Base-by-base conservation (phyloP, 2,888 invertebrate genomes). In the Trimorus sp. region DNA sequence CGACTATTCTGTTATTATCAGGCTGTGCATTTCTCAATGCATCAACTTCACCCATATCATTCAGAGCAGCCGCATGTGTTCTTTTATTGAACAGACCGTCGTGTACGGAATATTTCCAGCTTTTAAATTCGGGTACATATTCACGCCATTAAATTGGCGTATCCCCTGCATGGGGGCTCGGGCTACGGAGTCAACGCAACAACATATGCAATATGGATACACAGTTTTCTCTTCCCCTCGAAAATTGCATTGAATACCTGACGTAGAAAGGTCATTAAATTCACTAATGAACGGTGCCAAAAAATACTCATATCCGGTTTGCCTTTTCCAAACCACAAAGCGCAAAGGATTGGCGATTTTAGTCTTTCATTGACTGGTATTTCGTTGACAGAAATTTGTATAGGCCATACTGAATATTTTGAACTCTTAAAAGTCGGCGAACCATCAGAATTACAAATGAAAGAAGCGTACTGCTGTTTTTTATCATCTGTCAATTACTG, bases 161-260 rank as follows among this genome's bases (percentile, higher is more conserved):
- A 70, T n/a, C 8, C 70, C 63, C 26, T 78, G 65, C 63, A 70
- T 49, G 11, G 65, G 51, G n/a, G 70, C 40, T 7, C 82, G 59
- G 9, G 82, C 83, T 11, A 75, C 53, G 7, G 81, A 81, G 76
- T 83, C 83, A 7, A 83, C 79, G 37, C 79, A 77, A 49, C 77
- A 74, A 26, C 60, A 40, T 14, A 83, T 26, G 26, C 48, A 49
- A 7, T 66, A 76, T 36, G 74, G 63, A 38, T 59, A 71, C 40
- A 83, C 48, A 14, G 36, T 51, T 37, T 15, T 58, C 59, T 48
- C n/a, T 73, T 68, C 42, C 0, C 65, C 63, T 12, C 63, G 59
- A 37, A 83, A 75, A 12, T 11, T 60, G 48, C 79, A 83, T 1
- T 38, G 9, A 37, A 79, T 56, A 26, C 83, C 80, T 15, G 9